Conservation (phyloP, 2,888 invertebrate species). For the Ophion obscuratus region DNA sequence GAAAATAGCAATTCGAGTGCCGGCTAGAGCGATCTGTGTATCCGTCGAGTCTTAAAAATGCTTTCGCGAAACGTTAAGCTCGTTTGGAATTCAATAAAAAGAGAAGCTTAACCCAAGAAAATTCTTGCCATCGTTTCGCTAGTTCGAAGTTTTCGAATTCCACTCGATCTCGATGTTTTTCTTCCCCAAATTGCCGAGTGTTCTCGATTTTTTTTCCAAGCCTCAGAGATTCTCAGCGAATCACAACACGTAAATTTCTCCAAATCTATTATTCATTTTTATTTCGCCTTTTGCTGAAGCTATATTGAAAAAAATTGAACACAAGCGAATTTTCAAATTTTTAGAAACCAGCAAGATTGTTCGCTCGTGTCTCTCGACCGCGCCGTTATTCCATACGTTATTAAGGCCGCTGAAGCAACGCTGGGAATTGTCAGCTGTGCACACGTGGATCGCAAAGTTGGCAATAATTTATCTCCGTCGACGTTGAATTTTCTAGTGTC, state of each 20-base stretch:
- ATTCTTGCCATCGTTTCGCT: conserved; percentile 3
- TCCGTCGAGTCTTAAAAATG: conserved; percentile 38
- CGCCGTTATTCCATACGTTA: conserved; percentile 28
- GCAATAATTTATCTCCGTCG: conserved; percentile 46
- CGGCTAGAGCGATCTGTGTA: conserved; percentile 10
- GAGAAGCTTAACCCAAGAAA: not conserved
- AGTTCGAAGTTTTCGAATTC: conserved; percentile 8
- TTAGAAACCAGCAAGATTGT: not conserved
- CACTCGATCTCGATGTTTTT: not conserved
- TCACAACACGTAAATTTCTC: too few species aligned
- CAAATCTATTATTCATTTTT: not conserved
- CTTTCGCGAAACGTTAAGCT: conserved; percentile 15
- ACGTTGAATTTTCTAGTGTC: conserved; percentile 35
- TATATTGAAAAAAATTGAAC: not conserved
- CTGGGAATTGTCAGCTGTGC: conserved; percentile 55
- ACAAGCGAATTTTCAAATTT: conserved; percentile 1
- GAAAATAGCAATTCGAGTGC: conserved; percentile 62
- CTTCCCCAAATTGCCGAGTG: too few species aligned
- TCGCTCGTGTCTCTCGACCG: conserved; percentile 5
- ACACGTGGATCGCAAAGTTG: conserved; percentile 41
- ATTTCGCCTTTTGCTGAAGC: not conserved
- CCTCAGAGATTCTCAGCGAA: too few species aligned
- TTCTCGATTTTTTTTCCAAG: not conserved
- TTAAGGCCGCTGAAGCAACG: conserved; percentile 43
- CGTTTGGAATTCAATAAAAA: not conserved